These are phyloP conservation scores for Crematogaster levior DNA, from an alignment of 2,888 invertebrate species.

Conservation along the genomic window DNA sequence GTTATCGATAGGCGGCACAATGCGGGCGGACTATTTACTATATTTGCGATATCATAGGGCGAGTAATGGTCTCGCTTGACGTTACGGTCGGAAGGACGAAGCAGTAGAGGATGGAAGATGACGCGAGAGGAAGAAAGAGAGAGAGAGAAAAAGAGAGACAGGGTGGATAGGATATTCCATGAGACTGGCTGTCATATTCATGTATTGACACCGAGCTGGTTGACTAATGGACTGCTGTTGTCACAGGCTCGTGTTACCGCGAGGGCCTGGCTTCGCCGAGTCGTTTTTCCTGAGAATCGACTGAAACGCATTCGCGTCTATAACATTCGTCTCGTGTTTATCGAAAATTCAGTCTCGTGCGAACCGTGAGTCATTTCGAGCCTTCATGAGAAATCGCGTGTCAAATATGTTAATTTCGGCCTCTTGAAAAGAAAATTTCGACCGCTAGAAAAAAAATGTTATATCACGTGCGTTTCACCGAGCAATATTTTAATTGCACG, in stretches of 20 bases:
- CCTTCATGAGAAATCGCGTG: background rate
- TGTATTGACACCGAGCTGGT: conserved; percentile 85
- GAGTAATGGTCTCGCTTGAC: conserved; percentile 64
- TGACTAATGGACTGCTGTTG: conserved; percentile 86
- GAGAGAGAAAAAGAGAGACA: conserved; percentile 52
- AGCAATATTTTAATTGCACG: conserved; percentile 26
- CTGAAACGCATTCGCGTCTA: conserved; percentile 63
- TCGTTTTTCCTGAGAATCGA: conserved; percentile 78
- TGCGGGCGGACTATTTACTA: conserved; percentile 75
- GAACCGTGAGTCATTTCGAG: conserved; percentile 21
- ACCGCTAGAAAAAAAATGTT: background rate
- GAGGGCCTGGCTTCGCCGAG: conserved; percentile 78
- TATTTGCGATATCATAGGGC: conserved; percentile 76
- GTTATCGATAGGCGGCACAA: conserved; percentile 56
- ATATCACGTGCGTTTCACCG: conserved; percentile 7
- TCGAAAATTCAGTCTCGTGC: conserved; percentile 25
- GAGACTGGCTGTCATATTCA: conserved; percentile 84
- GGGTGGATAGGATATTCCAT: conserved; percentile 73
- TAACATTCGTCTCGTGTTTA: conserved; percentile 24
- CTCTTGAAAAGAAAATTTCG: background rate
- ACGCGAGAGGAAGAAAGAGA: conserved; percentile 20
- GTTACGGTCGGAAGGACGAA: conserved; percentile 60
- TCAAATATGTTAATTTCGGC: background rate
- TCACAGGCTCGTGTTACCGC: conserved; percentile 84
- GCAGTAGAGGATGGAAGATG: conserved; percentile 39